phyloP scores from a whole-genome alignment of 2,888 invertebrate genomes.

The Keiferia lycopersicella region DNA sequence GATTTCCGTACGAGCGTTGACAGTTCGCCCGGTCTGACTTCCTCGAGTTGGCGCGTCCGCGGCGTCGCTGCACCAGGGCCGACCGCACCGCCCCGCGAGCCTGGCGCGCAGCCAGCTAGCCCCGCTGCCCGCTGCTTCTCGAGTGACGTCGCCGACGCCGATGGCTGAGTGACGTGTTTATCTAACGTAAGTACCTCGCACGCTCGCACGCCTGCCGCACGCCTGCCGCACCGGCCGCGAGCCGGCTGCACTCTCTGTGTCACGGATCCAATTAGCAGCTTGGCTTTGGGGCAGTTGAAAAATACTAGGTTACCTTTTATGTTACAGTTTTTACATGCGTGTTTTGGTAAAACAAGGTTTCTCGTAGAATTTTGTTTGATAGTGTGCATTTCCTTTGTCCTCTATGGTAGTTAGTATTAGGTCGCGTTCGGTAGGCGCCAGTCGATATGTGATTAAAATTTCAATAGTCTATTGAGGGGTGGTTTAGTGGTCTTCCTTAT shows the following conservation, averaged over 20 bases:
- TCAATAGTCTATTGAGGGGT: conserved; percentile 10
- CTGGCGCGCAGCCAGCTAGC: conserved; percentile 41
- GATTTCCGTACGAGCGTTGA: conserved; percentile 83
- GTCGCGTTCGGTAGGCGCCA: conserved; percentile 22
- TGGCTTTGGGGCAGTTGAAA: conserved; percentile 14
- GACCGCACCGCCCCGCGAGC: conserved; percentile 21
- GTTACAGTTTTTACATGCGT: conserved; percentile 28
- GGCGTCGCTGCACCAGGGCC: conserved; percentile 56
- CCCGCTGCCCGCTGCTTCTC: conserved; percentile 41
- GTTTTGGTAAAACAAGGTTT: conserved; percentile 4
- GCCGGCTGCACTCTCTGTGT: conserved; percentile 31
- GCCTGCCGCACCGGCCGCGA: conserved; percentile 21
- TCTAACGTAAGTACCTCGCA: conserved; percentile 61
- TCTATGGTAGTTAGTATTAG: conserved; percentile 24
- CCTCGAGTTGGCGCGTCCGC: conserved; percentile 77
- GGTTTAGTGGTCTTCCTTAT: neutral
- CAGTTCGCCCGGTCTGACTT: conserved; percentile 82
- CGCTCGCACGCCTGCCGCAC: conserved; percentile 13
- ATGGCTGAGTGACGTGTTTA: conserved; percentile 65
- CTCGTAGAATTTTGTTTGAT: neutral
- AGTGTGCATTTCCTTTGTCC: conserved; percentile 38
- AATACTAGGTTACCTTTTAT: conserved; percentile 12
- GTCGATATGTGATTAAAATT: conserved; percentile 16
- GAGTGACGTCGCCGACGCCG: conserved; percentile 47
- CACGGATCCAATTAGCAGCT: conserved; percentile 25